Percentiles rank a stretch among this genome's conserved stretches.
phyloP scores from a whole-genome alignment of 2,888 invertebrate species.

The Synanthedon myopaeformis region DNA sequence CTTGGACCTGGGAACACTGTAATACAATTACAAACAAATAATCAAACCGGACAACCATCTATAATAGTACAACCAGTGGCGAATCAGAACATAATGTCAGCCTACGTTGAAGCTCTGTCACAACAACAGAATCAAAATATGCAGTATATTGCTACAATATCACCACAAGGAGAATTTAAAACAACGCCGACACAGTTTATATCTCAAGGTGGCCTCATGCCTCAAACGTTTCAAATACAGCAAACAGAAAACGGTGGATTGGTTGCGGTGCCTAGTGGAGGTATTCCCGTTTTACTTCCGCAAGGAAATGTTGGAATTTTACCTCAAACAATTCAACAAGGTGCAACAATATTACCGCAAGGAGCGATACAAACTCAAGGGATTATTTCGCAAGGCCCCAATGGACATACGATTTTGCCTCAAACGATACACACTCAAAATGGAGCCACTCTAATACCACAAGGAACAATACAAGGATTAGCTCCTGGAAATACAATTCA shows the following conservation, averaged over 20 bases:
- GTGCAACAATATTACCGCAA: conserved; percentile 70
- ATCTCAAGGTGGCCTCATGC: conserved; percentile 65
- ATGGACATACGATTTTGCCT: conserved; percentile 73
- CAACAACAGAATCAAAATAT: conserved; percentile 78
- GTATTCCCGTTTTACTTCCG: conserved; percentile 66
- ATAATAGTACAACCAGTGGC: conserved; percentile 77
- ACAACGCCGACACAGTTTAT: conserved; percentile 67
- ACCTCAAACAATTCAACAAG: conserved; percentile 64
- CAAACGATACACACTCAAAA: conserved; percentile 70
- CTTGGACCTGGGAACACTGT: conserved; percentile 62
- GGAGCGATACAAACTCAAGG: conserved; percentile 66
- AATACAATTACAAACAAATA: conserved; percentile 70
- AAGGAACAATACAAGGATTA: conserved; percentile 62
- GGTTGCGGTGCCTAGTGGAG: conserved; percentile 71
- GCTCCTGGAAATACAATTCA: conserved; percentile 47
- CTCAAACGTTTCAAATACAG: conserved; percentile 72
- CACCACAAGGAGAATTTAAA: conserved; percentile 72
- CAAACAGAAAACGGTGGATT: conserved; percentile 73
- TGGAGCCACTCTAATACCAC: conserved; percentile 74
- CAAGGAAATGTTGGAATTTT: conserved; percentile 67
- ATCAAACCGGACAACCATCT: conserved; percentile 70
- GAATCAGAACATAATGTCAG: conserved; percentile 72
- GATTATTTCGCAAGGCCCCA: conserved; percentile 62
- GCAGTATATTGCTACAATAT: conserved; percentile 81
- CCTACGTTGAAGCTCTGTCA: conserved; percentile 76